These are phyloP conservation scores for Diabrotica balteata DNA, from an alignment of 2,888 invertebrate genomes.

Conservation along the genomic window DNA sequence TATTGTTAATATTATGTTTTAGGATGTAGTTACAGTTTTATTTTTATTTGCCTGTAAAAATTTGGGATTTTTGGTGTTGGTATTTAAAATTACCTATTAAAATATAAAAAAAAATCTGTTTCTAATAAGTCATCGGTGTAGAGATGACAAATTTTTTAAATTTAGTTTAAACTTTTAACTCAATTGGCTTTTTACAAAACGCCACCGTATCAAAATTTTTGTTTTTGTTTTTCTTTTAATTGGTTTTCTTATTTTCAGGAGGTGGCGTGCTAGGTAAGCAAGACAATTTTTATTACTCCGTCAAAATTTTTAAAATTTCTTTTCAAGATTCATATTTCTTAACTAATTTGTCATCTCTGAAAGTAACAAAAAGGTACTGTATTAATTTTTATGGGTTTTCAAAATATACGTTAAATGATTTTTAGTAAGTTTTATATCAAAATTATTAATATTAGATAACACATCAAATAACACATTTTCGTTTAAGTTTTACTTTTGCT, in stretches of 20 bases:
- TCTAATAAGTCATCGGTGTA: neutral
- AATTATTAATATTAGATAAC: too few relatives aligned
- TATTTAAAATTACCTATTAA: too few relatives aligned
- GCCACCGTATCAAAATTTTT: slow-evolving; percentile 5
- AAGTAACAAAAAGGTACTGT: neutral
- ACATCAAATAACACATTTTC: too few relatives aligned
- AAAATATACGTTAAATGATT: too few relatives aligned
- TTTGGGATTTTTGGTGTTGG: too few relatives aligned
- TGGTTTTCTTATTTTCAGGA: slow-evolving; percentile 28
- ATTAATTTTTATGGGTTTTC: too few relatives aligned
- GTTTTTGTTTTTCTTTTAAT: slow-evolving; percentile 22
- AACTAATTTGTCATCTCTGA: slow-evolving; percentile 12
- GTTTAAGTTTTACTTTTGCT: too few relatives aligned
- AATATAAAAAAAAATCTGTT: slow-evolving; percentile 4
- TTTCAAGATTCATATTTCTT: neutral
- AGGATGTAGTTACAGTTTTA: too few relatives aligned
- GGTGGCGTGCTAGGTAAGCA: slow-evolving; percentile 27
- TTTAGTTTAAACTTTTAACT: neutral
- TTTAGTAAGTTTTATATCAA: too few relatives aligned
- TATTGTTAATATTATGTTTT: too few relatives aligned
- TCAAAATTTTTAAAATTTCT: neutral
- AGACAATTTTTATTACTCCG: slow-evolving; percentile 9
- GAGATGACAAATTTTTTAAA: neutral
- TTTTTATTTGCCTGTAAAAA: too few relatives aligned
- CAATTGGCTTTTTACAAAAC: neutral